Conservation (phyloP, 2,797 vertebrate species). For the Gymnothorax reevesii region DNA sequence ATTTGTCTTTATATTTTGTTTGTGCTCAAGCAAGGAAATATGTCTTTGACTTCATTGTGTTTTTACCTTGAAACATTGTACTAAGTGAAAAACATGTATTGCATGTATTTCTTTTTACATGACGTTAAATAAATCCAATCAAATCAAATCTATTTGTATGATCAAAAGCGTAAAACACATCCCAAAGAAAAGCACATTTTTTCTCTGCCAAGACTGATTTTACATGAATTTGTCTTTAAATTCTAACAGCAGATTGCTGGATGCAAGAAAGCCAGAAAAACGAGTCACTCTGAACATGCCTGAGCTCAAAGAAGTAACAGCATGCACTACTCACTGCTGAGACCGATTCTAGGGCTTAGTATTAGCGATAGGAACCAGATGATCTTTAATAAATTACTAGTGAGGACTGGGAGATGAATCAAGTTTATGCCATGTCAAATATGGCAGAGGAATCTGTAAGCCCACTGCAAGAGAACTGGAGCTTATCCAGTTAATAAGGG, state of each 20-base stretch:
- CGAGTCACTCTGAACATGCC: not conserved
- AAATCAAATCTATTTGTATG: not conserved
- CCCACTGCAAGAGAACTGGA: not conserved
- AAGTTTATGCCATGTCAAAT: conserved; percentile 1
- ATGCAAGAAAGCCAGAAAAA: not conserved
- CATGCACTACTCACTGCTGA: not conserved
- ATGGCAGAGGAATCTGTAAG: not conserved
- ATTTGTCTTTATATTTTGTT: too few species aligned
- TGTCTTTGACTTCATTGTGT: too few species aligned
- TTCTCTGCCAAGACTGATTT: not conserved
- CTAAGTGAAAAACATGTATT: too few species aligned
- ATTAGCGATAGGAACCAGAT: not conserved
- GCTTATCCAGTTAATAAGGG: conserved; percentile 14
- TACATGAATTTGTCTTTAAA: not conserved
- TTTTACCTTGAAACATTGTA: too few species aligned
- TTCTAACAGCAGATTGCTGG: not conserved
- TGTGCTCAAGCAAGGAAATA: too few species aligned
- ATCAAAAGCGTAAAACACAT: not conserved
- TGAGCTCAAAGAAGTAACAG: not conserved
- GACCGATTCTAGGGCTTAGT: not conserved
- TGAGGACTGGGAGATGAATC: not conserved
- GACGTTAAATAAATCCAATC: too few species aligned
- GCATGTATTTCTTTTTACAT: too few species aligned
- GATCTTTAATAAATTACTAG: conserved; percentile 5
- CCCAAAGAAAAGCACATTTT: not conserved